Base-by-base conservation (phyloP, 2,113 vertebrate species). In the Agelaius tricolor region DNA sequence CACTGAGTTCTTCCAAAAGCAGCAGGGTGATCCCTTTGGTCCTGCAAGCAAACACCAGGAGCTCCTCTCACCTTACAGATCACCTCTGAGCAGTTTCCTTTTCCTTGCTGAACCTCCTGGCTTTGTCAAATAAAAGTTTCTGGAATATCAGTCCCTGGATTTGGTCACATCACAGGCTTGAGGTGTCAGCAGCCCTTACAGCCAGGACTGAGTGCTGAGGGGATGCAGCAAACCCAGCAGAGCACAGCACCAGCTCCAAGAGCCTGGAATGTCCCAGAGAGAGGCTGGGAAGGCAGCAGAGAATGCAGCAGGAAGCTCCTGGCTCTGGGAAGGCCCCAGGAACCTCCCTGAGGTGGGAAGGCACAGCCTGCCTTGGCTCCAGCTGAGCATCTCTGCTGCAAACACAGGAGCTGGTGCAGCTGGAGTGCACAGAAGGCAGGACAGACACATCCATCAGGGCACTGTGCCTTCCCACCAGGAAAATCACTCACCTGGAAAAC, bases 361-460 rank as follows among this genome's bases (percentile, higher is more conserved):
- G 24, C 65, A 73, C 39, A 39, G 75, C 61, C 63, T 1, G 2
- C 4, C 46, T 59, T 44, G 13, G 63, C 79, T 63, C 59, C 61
- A 9, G 20, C 14, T 7, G 22, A 2, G 10, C 43, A 23, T 1
- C 83, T 47, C 52, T n/a, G 5, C 3, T 4, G 6, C 20, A 4
- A 58, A 9, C 62, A 44, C 0, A 0, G 43, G 43, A 41, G 63
- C 68, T 51, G 85, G 9, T 9, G 63, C 47, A 83, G 72, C 67
- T 37, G 72, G 39, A 68, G 5, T 2, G 2, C 35, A 12, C 2
- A 0, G 19, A 57, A 26, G 22, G 33, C 26, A 33, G 17, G 62
- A 72, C 27, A 37, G 5, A 30, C 1, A 4, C 54, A 28, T 5
- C 59, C 46, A 24, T 14, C 24, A 4, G 12, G 22, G 66, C 35